Base-by-base conservation (phyloP, 2,888 invertebrate genomes). In the Callosobruchus maculatus region DNA sequence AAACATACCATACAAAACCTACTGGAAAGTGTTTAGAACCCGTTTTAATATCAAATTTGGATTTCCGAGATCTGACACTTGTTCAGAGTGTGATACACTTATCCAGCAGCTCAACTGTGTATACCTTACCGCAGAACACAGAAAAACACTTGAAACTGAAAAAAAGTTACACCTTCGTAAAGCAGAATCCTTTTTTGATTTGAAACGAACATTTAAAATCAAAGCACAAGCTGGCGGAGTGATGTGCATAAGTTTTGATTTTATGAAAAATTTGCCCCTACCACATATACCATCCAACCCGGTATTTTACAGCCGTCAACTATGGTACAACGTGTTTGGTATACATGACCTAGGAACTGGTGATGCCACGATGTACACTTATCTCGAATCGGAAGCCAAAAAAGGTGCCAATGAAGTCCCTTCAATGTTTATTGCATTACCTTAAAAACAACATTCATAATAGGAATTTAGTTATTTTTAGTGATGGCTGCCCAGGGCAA, bases 281-380 rank as follows among this genome's bases (percentile, higher is more conserved):
- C 77, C 75, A 5, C 77, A 76, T 69, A 77, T 76, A 21, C 76
- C 73, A 26, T 72, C 75, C 3, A 79, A 76, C 68, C 74, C 76
- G 13, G 77, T 76, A 67, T 78, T 77, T 70, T 76, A 76, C 71
- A 5, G 71, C n/a, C 70, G 77, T n/a, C 77, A 78, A 71, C 67
- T 78, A 22, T 78, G 78, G 77, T 77, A 75, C 71, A 70, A 78
- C 68, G 76, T 77, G 31, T 78, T 78, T 77, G 77, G 74, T 73
- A 75, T 79, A 49, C 79, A 79, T 66, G 70, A 78, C 31, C 67
- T 76, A 21, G 76, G 77, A 68, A 76, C 68, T 26, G 73, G 74
- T 75, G 73, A 74, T 21, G 75, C 73, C 31, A 20, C 72, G n/a
- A 78, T 77, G 22, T 77, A 75, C 70, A 74, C 74, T 49, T 78